phyloP scores from a whole-genome alignment of 2,888 invertebrate species.

The Heliconius ismenius region DNA sequence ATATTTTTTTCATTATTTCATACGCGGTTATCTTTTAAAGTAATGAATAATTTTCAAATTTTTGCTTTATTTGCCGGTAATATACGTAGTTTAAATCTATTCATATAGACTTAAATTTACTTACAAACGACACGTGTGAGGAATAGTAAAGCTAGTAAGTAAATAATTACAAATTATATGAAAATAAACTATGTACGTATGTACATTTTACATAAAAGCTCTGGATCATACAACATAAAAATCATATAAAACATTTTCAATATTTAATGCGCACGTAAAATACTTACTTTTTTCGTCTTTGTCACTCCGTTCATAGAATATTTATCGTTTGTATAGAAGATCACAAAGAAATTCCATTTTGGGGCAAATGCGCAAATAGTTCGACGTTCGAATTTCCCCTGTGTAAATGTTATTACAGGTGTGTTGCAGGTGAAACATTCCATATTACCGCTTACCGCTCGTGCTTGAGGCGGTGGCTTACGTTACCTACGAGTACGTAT shows the following conservation, averaged over 20 bases:
- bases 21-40: not conserved
- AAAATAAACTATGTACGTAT: not conserved
- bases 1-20: not conserved
- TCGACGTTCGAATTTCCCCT: conserved; percentile 79
- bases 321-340: conserved; percentile 68
- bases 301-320: conserved; percentile 74
- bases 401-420: conserved; percentile 78
- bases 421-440: conserved; percentile 73
- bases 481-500: not conserved
- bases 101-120: too few relatives aligned
- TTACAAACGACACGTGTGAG: too few relatives aligned
- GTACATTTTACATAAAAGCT: not conserved
- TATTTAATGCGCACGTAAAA: conserved; percentile 57
- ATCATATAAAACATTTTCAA: conserved; percentile 46
- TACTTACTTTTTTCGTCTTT: conserved; percentile 64
- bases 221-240: conserved; percentile 10
- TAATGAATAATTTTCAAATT: not conserved
- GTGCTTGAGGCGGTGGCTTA: conserved; percentile 33
- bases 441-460: conserved; percentile 57
- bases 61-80: not conserved
- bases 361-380: conserved; percentile 77
- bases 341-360: conserved; percentile 78
- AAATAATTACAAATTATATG: not conserved
- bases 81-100: too few relatives aligned
- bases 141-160: not conserved